Conservation (phyloP, 2,888 invertebrate species). For the Ophraella communa region DNA sequence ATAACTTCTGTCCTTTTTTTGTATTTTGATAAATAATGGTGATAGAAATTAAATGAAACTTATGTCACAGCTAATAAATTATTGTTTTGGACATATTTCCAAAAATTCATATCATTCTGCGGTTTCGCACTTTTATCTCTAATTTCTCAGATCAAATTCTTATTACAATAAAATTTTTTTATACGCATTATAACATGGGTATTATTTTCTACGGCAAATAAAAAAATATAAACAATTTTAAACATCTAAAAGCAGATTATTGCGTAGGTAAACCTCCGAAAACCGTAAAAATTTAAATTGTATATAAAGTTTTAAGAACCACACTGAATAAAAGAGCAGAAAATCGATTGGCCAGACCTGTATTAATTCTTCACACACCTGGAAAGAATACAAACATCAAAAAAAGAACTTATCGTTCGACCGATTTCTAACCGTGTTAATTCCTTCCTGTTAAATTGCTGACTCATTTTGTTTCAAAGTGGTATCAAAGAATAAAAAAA, state of each 20-base stretch:
- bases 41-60: no score
- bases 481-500: constrained; percentile 13
- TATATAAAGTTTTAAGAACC: constrained; percentile 13
- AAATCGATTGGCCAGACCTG: constrained; percentile 19
- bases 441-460: constrained; percentile 22
- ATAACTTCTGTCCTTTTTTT: no score
- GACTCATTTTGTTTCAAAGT: constrained; percentile 16
- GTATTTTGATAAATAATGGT: no score
- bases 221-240: background rate
- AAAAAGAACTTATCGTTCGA: constrained; percentile 20
- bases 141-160: background rate
- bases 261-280: constrained; percentile 6
- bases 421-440: constrained; percentile 22
- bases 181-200: background rate
- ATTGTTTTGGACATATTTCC: no score
- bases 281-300: constrained; percentile 13
- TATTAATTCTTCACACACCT: constrained; percentile 27
- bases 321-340: constrained; percentile 24
- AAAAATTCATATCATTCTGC: background rate
- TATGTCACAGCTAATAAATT: no score
- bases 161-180: background rate
- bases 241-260: background rate
- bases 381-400: constrained; percentile 25
- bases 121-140: background rate
- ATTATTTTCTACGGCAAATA: background rate